A percentile compares a stretch with the other conserved stretches of the same genome.
Conservation (phyloP, 2,113 vertebrate species). For the Tautogolabrus adspersus region DNA sequence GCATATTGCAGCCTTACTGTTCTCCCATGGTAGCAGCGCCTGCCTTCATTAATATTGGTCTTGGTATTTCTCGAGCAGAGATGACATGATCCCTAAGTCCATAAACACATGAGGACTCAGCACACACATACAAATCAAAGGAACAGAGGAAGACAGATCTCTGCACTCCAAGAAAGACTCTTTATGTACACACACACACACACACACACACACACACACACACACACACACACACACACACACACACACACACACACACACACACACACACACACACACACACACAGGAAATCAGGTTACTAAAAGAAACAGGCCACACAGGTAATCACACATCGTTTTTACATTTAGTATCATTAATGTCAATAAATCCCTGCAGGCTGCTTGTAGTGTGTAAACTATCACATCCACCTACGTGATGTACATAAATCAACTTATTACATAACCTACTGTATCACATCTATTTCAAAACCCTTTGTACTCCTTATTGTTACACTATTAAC, state of each 20-base stretch:
- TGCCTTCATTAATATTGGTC: slow-evolving; percentile 9
- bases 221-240: too few species aligned
- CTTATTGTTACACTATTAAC: too few species aligned
- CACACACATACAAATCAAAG: not conserved
- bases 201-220: not conserved
- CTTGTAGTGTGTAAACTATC: not conserved
- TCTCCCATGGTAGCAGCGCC: not conserved
- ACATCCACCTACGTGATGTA: not conserved
- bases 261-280: not conserved
- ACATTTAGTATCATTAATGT: not conserved
- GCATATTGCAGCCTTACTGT: not conserved
- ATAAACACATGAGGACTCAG: not conserved
- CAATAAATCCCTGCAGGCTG: not conserved
- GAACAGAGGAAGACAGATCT: not conserved
- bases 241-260: too few species aligned
- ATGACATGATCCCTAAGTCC: not conserved
- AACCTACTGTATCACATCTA: not conserved
- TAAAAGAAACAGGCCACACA: too few species aligned
- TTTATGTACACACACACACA: too few species aligned
- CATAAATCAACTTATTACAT: not conserved
- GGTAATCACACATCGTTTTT: not conserved
- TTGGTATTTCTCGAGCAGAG: not conserved
- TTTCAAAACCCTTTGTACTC: not conserved
- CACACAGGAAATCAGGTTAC: not conserved
- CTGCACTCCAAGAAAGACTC: not conserved